A percentile compares a stretch with the other conserved stretches of the same genome.
phyloP scores from a whole-genome alignment of 2,888 invertebrate genomes.

The Chrysolina haemoptera region DNA sequence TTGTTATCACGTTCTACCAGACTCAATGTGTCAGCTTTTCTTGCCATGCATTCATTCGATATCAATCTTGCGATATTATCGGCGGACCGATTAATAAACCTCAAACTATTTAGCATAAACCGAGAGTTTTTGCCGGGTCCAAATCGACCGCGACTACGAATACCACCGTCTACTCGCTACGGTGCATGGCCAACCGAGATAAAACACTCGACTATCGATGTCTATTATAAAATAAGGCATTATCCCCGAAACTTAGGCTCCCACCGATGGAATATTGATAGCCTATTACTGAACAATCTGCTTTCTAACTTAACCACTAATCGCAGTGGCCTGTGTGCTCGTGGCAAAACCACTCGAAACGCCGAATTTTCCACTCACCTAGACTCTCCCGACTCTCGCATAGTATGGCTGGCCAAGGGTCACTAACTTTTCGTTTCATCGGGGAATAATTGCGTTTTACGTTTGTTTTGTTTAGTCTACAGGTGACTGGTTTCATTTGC shows the following conservation, averaged over 20 bases:
- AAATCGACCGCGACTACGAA: constrained; percentile 14
- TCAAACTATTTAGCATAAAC: constrained; percentile 40
- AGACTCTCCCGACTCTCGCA: neutral
- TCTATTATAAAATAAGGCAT: constrained; percentile 42
- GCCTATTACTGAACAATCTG: constrained; percentile 40
- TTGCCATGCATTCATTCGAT: constrained; percentile 7
- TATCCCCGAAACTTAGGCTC: constrained; percentile 40
- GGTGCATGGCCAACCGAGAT: constrained; percentile 25
- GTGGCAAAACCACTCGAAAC: constrained; percentile 29
- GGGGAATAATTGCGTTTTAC: constrained; percentile 8
- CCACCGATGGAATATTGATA: constrained; percentile 41
- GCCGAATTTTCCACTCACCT: constrained; percentile 39
- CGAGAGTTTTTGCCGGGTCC: constrained; percentile 1
- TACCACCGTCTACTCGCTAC: neutral
- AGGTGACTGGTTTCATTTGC: constrained; percentile 8
- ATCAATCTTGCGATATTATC: neutral
- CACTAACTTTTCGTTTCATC: constrained; percentile 19
- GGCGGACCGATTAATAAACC: constrained; percentile 38
- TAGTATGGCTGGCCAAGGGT: constrained; percentile 4
- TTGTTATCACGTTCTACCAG: too few species aligned
- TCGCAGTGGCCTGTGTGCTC: constrained; percentile 32
- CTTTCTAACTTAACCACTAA: constrained; percentile 40
- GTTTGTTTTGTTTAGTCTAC: neutral
- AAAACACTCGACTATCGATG: constrained; percentile 28
- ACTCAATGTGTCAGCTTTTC: too few species aligned